phyloP scores from a whole-genome alignment of 2,888 invertebrate genomes.

The Keiferia lycopersicella region DNA sequence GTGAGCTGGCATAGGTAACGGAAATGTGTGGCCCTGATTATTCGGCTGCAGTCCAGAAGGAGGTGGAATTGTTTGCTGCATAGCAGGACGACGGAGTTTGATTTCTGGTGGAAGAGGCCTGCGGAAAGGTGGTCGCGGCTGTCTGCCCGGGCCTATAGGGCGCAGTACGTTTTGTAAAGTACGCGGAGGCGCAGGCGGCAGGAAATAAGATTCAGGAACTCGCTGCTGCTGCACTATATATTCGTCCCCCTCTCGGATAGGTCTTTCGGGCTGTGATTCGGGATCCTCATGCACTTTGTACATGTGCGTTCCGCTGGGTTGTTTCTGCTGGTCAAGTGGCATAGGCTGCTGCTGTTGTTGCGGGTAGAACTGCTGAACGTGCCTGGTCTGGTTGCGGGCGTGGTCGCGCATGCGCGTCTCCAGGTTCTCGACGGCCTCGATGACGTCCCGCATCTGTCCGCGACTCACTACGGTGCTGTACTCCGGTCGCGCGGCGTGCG shows the following conservation, averaged over 20 bases:
- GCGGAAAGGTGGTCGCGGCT: slow-evolving; percentile 63
- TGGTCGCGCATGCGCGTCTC: slow-evolving; percentile 58
- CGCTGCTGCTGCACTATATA: slow-evolving; percentile 59
- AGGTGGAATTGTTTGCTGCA: slow-evolving; percentile 61
- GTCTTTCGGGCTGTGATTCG: slow-evolving; percentile 54
- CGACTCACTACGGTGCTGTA: slow-evolving; percentile 59
- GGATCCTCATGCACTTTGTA: slow-evolving; percentile 67
- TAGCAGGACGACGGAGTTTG: slow-evolving; percentile 62
- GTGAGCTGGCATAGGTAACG: slow-evolving; percentile 61
- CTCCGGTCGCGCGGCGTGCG: slow-evolving; percentile 53
- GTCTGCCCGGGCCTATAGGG: slow-evolving; percentile 53
- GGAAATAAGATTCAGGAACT: slow-evolving; percentile 56
- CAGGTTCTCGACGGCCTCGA: slow-evolving; percentile 68
- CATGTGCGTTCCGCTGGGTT: not conserved
- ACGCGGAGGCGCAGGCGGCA: slow-evolving; percentile 64
- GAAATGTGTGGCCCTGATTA: slow-evolving; percentile 54
- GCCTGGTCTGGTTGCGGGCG: slow-evolving; percentile 34
- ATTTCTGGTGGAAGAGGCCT: slow-evolving; percentile 74
- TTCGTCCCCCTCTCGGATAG: slow-evolving; percentile 65
- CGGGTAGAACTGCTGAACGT: slow-evolving; percentile 5
- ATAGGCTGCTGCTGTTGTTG: not conserved
- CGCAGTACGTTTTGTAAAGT: slow-evolving; percentile 72
- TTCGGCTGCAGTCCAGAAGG: slow-evolving; percentile 44
- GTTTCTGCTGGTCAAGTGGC: not conserved
- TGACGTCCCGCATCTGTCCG: slow-evolving; percentile 70